Base-by-base conservation (phyloP, 2,113 vertebrate genomes). In the Oenanthe melanoleuca region DNA sequence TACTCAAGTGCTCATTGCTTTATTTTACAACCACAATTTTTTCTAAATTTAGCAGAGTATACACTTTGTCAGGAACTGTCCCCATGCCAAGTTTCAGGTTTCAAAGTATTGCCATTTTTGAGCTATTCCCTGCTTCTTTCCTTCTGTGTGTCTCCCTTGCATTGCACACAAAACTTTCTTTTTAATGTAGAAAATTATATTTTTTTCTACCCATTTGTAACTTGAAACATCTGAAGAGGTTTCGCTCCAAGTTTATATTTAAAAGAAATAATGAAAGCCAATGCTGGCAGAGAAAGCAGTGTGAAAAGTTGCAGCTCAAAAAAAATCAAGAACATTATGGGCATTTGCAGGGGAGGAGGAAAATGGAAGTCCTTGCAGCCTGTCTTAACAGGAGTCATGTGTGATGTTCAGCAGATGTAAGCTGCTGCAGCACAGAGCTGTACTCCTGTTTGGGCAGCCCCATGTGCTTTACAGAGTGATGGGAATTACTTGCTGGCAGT, bases 191-290 rank as follows among this genome's bases (percentile, higher is more conserved):
- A 86, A 91, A 89, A 90, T 50, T 20, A 3, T 85, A 77, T 95
- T 83, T 93, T 93, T 96, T 95, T 86, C 93, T 92, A 95, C 88
- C 71, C 66, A 47, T 93, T 95, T 11, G 8, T 96, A 96, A 96
- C 92, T 93, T 92, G 72, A 96, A 95, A 94, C 94, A 93, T 93
- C 93, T 93, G 93, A 96, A 79, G 37, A 82, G 88, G 26, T 93
- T 97, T 94, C 83, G 47, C 80, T 95, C 90, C 88, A 95, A 94
- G 95, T 94, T 93, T 97, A 94, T 95, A 94, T 96, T 89, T 94
- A 93, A 96, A 96, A 93, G 80, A 93, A 96, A 92, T 87, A 95
- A 94, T 55, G 95, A 92, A 95, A 95, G 88, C 93, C 89, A 95
- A 95, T 29, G 29, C 88, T 96, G 96, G 95, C 96, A 95, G 72